Evolutionary conservation across 1,140 invertebrate species (phyloP).

Genomic region (Brachionus asplanchnoidis): DNA sequence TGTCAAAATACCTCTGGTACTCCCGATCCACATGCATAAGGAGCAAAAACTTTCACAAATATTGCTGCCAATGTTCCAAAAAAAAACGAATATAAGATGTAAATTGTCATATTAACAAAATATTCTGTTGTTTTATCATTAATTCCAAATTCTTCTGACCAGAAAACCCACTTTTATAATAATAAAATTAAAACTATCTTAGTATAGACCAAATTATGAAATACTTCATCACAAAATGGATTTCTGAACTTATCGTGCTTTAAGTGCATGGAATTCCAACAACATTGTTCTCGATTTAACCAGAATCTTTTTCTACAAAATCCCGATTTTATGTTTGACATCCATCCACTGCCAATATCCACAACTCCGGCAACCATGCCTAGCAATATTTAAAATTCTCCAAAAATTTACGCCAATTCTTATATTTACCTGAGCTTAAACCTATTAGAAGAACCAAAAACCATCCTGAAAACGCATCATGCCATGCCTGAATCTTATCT

Average conservation of each 20-base stretch:
- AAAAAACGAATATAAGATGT: conserved; percentile 81
- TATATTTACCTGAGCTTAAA: conserved; percentile 64
- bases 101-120: conserved; percentile 87
- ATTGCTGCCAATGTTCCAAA: conserved; percentile 87
- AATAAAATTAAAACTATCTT: too few relatives aligned
- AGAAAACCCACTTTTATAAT: conserved; percentile 42
- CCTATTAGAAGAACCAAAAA: conserved; percentile 95
- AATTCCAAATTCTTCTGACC: conserved; percentile 59
- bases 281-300: conserved; percentile 97
- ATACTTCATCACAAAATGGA: conserved; percentile 45
- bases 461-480: conserved; percentile 97
- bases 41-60: conserved; percentile 94
- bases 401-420: neutral
- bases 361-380: conserved; percentile 59
- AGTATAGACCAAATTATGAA: neutral
- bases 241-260: conserved; percentile 71
- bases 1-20: conserved; percentile 44
- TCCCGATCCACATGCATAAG: conserved; percentile 82
- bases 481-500: conserved; percentile 46
- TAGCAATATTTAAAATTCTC: neutral
- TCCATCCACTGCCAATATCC: conserved; percentile 97
- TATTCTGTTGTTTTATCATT: conserved; percentile 91
- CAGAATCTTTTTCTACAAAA: conserved; percentile 96
- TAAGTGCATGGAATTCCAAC: conserved; percentile 97
- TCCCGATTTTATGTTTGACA: conserved; percentile 96